Conservation (phyloP, 2,113 vertebrate species). For the Mixornis gularis region DNA sequence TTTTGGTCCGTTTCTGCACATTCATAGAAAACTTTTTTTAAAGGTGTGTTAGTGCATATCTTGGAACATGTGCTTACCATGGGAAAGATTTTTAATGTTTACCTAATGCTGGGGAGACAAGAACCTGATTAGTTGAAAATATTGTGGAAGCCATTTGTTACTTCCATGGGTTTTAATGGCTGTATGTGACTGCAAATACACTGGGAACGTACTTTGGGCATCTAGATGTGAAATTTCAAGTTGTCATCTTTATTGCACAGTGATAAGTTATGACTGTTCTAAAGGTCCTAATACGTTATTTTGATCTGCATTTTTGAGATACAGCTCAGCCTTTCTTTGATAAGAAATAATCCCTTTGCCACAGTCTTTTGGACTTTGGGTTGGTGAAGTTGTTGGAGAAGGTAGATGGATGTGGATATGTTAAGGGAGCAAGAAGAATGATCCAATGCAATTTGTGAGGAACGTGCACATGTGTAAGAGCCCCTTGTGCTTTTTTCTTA, state of each 20-base stretch:
- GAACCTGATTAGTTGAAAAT: not conserved
- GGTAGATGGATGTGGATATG: not conserved
- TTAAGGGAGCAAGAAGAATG: not conserved
- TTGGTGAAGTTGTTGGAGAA: not conserved
- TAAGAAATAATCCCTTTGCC: not conserved
- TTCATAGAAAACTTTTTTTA: not conserved
- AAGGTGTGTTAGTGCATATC: not conserved
- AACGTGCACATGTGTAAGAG: not conserved
- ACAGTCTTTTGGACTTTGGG: not conserved
- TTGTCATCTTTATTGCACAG: not conserved
- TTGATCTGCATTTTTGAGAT: not conserved
- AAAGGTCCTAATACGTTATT: not conserved
- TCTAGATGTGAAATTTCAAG: not conserved
- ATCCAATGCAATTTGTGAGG: fast-evolving
- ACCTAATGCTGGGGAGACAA: not conserved
- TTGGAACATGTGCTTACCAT: not conserved
- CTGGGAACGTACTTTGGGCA: not conserved
- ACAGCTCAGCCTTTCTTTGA: not conserved
- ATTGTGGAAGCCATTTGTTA: not conserved
- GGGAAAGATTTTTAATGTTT: not conserved
- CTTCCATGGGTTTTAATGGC: not conserved
- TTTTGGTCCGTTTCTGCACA: not conserved
- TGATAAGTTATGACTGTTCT: not conserved
- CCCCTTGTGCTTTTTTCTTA: not conserved
- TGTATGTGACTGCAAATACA: not conserved